Percentiles rank a stretch among this genome's conserved stretches.
Evolutionary conservation across 2,888 invertebrate genomes (phyloP).

Genomic region (Nomada fabriciana): DNA sequence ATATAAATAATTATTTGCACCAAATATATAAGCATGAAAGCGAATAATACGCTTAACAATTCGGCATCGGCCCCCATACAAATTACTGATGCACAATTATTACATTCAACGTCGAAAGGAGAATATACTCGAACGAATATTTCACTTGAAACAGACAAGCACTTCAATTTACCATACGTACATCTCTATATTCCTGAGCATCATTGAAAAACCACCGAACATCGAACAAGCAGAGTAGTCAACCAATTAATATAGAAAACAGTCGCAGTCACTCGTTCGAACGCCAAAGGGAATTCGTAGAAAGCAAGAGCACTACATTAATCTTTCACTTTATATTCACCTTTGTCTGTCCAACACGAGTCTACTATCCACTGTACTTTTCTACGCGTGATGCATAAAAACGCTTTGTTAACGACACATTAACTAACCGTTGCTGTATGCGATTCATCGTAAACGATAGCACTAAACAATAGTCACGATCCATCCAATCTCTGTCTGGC

Average conservation of each 20-base stretch:
- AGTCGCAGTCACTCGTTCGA: neutral
- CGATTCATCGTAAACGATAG: neutral
- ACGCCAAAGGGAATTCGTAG: neutral
- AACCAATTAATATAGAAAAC: constrained; percentile 1
- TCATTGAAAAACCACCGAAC: neutral
- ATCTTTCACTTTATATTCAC: neutral
- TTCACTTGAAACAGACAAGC: neutral
- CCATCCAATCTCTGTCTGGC: constrained; percentile 14
- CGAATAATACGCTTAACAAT: too few species aligned
- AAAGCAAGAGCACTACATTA: neutral
- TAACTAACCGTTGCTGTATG: neutral
- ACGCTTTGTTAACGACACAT: neutral
- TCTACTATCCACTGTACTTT: neutral
- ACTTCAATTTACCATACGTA: neutral
- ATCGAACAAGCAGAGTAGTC: neutral
- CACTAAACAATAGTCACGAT: neutral
- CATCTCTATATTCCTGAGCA: neutral
- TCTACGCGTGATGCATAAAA: neutral
- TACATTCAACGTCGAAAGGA: neutral
- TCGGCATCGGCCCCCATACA: too few species aligned
- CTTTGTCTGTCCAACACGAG: neutral
- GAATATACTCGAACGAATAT: neutral
- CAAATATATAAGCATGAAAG: too few species aligned
- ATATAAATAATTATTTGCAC: neutral
- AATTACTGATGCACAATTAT: too few species aligned